phyloP scores from a whole-genome alignment of 2,888 invertebrate genomes.

The Mythimna loreyi region DNA sequence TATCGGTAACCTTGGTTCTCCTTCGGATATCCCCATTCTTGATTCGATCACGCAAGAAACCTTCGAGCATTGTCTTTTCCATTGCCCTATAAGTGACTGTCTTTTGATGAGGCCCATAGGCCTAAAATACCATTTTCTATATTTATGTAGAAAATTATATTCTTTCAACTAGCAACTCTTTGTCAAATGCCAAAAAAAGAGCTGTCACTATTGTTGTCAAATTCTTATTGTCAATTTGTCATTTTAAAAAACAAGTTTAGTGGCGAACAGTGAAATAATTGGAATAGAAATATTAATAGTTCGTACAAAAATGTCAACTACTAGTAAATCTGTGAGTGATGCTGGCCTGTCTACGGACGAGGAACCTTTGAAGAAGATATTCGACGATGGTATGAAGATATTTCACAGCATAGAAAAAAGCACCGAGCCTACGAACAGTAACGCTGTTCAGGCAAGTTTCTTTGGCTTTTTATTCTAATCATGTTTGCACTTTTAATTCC shows the following conservation, averaged over 20 bases:
- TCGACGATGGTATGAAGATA: conserved; percentile 93
- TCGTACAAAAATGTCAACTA: conserved; percentile 34
- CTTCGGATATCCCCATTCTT: too few relatives aligned
- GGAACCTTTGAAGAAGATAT: conserved; percentile 86
- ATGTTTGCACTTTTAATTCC: background rate
- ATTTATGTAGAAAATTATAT: background rate
- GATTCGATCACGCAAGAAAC: too few relatives aligned
- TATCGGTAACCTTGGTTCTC: too few relatives aligned
- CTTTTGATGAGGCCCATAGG: too few relatives aligned
- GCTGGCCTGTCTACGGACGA: conserved; percentile 78
- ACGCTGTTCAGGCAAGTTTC: conserved; percentile 92
- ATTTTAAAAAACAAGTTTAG: conserved; percentile 35
- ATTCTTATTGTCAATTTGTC: conserved; percentile 10
- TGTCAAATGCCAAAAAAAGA: background rate
- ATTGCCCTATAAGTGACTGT: too few relatives aligned
- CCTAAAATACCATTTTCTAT: too few relatives aligned
- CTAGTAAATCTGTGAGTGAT: conserved; percentile 72
- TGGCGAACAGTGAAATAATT: conserved; percentile 20
- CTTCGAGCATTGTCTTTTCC: too few relatives aligned
- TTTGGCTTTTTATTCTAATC: background rate
- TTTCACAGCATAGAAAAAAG: conserved; percentile 92
- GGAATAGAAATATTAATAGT: conserved; percentile 7
- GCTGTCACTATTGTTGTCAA: background rate
- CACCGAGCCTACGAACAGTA: conserved; percentile 93
- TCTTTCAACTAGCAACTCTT: conserved; percentile 13